Evolutionary conservation across 2,113 vertebrate genomes (phyloP).

Genomic region (Bettongia penicillata): DNA sequence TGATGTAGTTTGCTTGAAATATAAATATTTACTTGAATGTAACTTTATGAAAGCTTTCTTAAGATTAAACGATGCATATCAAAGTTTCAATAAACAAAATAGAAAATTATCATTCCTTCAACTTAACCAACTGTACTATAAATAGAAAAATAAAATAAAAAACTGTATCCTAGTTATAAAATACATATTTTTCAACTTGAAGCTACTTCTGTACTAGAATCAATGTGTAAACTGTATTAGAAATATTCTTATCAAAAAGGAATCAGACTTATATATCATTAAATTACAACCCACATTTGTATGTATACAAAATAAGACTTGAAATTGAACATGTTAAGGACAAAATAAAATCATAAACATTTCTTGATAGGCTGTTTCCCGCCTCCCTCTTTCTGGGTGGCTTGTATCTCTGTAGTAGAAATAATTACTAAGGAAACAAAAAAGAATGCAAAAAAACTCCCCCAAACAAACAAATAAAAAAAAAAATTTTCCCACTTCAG

Average conservation of each 20-base stretch:
- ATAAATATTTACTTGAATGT: constrained; percentile 17
- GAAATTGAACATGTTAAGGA: not conserved
- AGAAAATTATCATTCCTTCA: constrained; percentile 23
- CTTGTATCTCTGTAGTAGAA: not conserved
- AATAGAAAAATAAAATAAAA: constrained; percentile 17
- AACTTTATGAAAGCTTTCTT: constrained; percentile 7
- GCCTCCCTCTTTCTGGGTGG: not conserved
- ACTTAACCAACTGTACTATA: constrained; percentile 19
- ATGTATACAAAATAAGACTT: not conserved
- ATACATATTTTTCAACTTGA: constrained; percentile 28
- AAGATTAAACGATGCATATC: not conserved
- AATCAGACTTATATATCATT: not conserved
- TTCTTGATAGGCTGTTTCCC: not conserved
- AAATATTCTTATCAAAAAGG: constrained; percentile 38
- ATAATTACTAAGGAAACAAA: constrained; percentile 31
- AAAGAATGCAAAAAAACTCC: constrained; percentile 43
- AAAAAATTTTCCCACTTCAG: constrained; percentile 46
- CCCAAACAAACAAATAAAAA: constrained; percentile 16
- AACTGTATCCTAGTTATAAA: constrained; percentile 41
- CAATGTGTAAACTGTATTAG: constrained; percentile 2
- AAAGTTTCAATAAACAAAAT: constrained; percentile 40
- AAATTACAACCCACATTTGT: not conserved
- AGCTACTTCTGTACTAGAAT: not conserved
- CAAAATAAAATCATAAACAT: not conserved
- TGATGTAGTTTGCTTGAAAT: constrained; percentile 20